Percentiles rank a stretch among this genome's conserved stretches.
Evolutionary conservation across 2,888 invertebrate genomes (phyloP).

Genomic region (Tetranychus truncatus): DNA sequence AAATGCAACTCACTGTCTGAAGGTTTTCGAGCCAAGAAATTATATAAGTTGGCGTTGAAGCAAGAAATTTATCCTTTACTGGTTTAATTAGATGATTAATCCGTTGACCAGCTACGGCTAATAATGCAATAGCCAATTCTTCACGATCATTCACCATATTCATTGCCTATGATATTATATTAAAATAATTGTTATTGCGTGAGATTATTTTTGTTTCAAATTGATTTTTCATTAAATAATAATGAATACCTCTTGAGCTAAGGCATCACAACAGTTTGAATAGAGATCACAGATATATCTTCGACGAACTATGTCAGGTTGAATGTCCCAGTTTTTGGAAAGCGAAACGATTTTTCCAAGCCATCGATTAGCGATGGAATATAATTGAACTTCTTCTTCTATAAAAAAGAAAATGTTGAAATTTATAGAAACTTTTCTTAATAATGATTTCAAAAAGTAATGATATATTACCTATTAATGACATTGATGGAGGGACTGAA

Average conservation of each 20-base stretch:
- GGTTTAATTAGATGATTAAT: conserved; percentile 32
- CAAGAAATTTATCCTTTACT: not conserved
- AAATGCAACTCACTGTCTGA: not conserved
- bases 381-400: conserved; percentile 13
- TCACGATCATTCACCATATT: conserved; percentile 49
- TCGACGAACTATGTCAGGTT: conserved; percentile 50
- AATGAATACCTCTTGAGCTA: conserved; percentile 42
- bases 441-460: not conserved
- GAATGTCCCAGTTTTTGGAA: conserved; percentile 57
- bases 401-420: not conserved
- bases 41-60: not conserved
- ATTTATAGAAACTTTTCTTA: not conserved
- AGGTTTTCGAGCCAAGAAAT: not conserved
- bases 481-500: conserved; percentile 23
- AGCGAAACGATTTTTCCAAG: conserved; percentile 51
- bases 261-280: conserved; percentile 41
- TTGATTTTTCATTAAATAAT: not conserved
- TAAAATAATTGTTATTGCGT: not conserved
- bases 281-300: conserved; percentile 54
- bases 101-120: conserved; percentile 62
- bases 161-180: conserved; percentile 38
- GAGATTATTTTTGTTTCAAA: not conserved
- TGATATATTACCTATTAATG: not conserved
- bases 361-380: conserved; percentile 38
- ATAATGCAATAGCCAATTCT: conserved; percentile 48